Conservation (phyloP, 2,888 invertebrate species). For the Tenthredo amoena region DNA sequence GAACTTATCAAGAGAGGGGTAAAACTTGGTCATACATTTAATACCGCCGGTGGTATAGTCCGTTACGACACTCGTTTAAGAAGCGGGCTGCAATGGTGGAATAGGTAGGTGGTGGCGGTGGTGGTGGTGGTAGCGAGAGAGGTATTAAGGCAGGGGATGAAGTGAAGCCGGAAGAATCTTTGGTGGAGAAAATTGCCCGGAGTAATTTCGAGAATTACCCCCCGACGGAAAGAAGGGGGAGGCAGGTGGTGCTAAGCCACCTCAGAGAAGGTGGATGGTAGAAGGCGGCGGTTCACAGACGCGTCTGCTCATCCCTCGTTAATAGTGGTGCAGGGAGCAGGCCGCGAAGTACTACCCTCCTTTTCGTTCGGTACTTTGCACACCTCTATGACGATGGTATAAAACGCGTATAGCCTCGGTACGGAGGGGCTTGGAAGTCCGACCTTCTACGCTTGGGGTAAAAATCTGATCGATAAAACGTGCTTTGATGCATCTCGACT, state of each 20-base stretch:
- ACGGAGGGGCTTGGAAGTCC: constrained; percentile 25
- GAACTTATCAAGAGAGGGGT: not conserved
- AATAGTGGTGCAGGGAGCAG: constrained; percentile 36
- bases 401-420: not conserved
- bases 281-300: constrained; percentile 35
- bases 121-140: not conserved
- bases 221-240: not conserved
- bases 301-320: constrained; percentile 41
- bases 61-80: constrained; percentile 33
- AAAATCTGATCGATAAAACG: constrained; percentile 35
- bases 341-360: constrained; percentile 27
- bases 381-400: not conserved
- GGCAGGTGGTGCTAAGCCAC: constrained; percentile 50
- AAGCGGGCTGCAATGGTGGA: not conserved
- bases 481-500: constrained; percentile 16
- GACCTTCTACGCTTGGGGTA: not conserved
- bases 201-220: constrained; percentile 48
- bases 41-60: not conserved
- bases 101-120: not conserved
- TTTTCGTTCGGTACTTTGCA: constrained; percentile 11
- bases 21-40: constrained; percentile 11
- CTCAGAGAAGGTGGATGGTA: constrained; percentile 45
- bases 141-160: constrained; percentile 24
- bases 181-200: constrained; percentile 48
- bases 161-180: constrained; percentile 52